Conservation (phyloP, 2,888 invertebrate species). For the Chloroclystis v-ata region DNA sequence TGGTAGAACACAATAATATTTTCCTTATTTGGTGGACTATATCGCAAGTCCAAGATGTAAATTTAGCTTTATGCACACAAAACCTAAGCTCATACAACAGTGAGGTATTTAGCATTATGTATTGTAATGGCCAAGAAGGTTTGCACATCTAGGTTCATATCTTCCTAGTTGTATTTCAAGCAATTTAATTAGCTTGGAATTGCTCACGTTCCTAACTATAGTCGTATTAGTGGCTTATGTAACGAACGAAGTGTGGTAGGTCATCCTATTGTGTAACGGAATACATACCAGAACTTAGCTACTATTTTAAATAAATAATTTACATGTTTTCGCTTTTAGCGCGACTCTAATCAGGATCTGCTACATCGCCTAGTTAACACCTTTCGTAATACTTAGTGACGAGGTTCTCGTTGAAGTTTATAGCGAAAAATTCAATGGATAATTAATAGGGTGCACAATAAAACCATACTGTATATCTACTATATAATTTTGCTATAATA, state of each 20-base stretch:
- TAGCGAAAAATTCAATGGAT: too few species aligned
- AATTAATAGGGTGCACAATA: too few species aligned
- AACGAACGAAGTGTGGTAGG: slow-evolving; percentile 4
- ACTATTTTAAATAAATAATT: slow-evolving; percentile 37
- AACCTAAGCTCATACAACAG: too few species aligned
- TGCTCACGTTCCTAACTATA: background rate
- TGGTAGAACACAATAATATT: too few species aligned
- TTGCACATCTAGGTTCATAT: too few species aligned
- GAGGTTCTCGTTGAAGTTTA: background rate
- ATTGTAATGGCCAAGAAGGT: background rate
- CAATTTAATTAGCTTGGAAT: slow-evolving; percentile 1
- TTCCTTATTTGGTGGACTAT: too few species aligned
- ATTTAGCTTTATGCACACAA: too few species aligned
- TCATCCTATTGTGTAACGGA: slow-evolving; percentile 43
- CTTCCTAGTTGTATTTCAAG: background rate
- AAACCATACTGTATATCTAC: too few species aligned
- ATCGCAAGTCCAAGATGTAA: too few species aligned
- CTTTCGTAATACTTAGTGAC: slow-evolving; percentile 41
- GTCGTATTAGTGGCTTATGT: slow-evolving; percentile 6
- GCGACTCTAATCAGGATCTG: slow-evolving; percentile 51
- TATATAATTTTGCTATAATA: too few species aligned
- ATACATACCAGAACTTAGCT: slow-evolving; percentile 5
- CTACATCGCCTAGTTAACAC: slow-evolving; percentile 44
- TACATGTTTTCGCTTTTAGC: slow-evolving; percentile 75
- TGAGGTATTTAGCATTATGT: too few species aligned